Evolutionary conservation across 2,888 invertebrate genomes (phyloP).

Genomic region (Mimas tiliae): DNA sequence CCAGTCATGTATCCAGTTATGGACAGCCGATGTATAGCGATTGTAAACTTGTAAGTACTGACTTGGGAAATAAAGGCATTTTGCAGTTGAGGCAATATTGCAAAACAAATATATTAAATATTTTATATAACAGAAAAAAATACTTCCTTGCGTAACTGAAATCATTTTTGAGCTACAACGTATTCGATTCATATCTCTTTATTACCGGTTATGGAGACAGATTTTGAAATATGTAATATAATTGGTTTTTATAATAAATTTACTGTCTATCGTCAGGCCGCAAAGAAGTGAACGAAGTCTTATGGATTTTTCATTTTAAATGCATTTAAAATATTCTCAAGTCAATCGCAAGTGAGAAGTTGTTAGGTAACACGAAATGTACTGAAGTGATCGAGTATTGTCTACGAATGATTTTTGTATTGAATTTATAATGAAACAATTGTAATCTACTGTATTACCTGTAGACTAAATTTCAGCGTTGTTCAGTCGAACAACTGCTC

Average conservation of each 20-base stretch:
- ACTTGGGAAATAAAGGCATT: not conserved
- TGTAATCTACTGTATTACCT: slow-evolving; percentile 8
- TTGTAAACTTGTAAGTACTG: not conserved
- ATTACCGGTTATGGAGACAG: too few species aligned
- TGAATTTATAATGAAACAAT: slow-evolving; percentile 9
- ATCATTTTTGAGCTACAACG: too few species aligned
- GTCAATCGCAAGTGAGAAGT: not conserved
- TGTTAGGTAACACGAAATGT: slow-evolving; percentile 11
- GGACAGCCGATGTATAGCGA: not conserved
- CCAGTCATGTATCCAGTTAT: not conserved
- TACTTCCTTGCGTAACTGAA: too few species aligned
- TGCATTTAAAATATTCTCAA: not conserved
- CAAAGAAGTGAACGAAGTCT: not conserved
- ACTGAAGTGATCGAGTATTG: slow-evolving; percentile 23
- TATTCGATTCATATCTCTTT: too few species aligned
- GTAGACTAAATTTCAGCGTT: not conserved
- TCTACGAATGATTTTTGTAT: slow-evolving; percentile 24
- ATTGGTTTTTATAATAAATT: not conserved
- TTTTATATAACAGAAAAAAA: too few species aligned
- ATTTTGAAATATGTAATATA: too few species aligned
- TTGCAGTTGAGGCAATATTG: not conserved
- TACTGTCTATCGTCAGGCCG: not conserved
- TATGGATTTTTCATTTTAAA: not conserved
- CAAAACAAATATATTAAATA: too few species aligned
- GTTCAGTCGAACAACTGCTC: not conserved